Conservation (phyloP, 1,140 invertebrate genomes). For the Cecropterus lyciades region DNA sequence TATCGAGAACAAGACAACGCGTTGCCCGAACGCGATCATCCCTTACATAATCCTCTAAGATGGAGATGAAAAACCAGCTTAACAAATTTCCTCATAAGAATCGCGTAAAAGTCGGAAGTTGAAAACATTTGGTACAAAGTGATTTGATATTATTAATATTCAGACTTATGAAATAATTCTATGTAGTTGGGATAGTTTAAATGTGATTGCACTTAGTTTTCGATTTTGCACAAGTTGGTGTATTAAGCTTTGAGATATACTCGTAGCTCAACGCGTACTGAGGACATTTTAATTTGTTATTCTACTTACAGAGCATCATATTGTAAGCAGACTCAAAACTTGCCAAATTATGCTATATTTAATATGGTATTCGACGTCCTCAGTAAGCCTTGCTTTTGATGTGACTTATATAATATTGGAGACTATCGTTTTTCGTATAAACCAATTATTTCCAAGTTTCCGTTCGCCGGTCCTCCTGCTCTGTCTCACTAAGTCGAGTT, state of each 20-base stretch:
- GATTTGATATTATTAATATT: conserved; percentile 65
- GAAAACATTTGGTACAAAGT: conserved; percentile 75
- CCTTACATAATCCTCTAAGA: conserved; percentile 40
- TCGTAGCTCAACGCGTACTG: conserved; percentile 4
- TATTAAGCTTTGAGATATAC: conserved; percentile 19
- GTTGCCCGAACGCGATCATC: conserved; percentile 41
- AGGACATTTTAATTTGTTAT: conserved; percentile 23
- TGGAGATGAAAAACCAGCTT: conserved; percentile 45
- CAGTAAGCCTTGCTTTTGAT: conserved; percentile 30
- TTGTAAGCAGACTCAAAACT: conserved; percentile 29
- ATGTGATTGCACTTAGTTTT: conserved; percentile 73
- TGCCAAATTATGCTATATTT: conserved; percentile 37
- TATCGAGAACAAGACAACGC: conserved; percentile 53
- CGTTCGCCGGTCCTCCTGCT: conserved; percentile 19
- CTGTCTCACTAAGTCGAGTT: conserved; percentile 45
- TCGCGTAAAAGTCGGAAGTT: conserved; percentile 37
- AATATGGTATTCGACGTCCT: conserved; percentile 18
- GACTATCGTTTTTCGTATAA: background rate
- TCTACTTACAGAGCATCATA: conserved; percentile 4
- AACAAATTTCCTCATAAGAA: conserved; percentile 38
- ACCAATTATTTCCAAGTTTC: conserved; percentile 12
- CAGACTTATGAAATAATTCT: conserved; percentile 60
- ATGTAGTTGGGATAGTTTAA: conserved; percentile 55
- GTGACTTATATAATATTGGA: conserved; percentile 15
- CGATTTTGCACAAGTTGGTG: conserved; percentile 62